A percentile compares a stretch with the other conserved stretches of the same genome.
phyloP scores from a whole-genome alignment of 2,888 invertebrate species.

The Yponomeuta cagnagella region DNA sequence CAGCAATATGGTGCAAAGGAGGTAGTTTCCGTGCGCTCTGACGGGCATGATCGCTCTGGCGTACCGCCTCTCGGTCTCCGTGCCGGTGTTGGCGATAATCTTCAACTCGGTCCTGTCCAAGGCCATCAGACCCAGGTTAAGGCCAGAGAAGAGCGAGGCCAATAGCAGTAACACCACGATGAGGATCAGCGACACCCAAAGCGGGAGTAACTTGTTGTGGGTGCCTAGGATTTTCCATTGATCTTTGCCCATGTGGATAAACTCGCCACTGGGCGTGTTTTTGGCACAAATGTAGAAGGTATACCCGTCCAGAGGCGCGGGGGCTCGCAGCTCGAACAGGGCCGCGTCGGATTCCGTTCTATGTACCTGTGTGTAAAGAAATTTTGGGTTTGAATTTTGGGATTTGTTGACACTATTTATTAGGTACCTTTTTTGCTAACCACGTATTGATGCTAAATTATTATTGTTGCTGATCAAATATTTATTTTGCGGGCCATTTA shows the following conservation, averaged over 20 bases:
- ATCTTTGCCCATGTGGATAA: slow-evolving; percentile 80
- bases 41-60: slow-evolving; percentile 95
- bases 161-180: slow-evolving; percentile 85
- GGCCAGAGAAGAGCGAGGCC: slow-evolving; percentile 97
- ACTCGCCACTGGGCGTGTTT: slow-evolving; percentile 41
- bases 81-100: slow-evolving; percentile 95
- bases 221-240: slow-evolving; percentile 79
- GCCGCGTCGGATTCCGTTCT: slow-evolving; percentile 40
- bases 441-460: no score
- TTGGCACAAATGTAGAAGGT: slow-evolving; percentile 59
- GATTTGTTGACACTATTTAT: no score
- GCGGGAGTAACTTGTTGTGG: slow-evolving; percentile 82
- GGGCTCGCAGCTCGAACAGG: slow-evolving; percentile 44
- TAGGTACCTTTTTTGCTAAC: no score
- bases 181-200: slow-evolving; percentile 85
- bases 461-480: no score
- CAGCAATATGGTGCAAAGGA: slow-evolving; percentile 88
- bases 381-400: not conserved
- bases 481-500: no score
- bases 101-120: slow-evolving; percentile 96
- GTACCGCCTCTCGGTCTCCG: slow-evolving; percentile 86
- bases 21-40: slow-evolving; percentile 93
- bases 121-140: slow-evolving; percentile 97
- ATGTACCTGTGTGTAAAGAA: slow-evolving; percentile 33
- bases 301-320: slow-evolving; percentile 46